Evolutionary conservation across 2,113 vertebrate genomes (phyloP).

Genomic region (Vulpes ferrilata): DNA sequence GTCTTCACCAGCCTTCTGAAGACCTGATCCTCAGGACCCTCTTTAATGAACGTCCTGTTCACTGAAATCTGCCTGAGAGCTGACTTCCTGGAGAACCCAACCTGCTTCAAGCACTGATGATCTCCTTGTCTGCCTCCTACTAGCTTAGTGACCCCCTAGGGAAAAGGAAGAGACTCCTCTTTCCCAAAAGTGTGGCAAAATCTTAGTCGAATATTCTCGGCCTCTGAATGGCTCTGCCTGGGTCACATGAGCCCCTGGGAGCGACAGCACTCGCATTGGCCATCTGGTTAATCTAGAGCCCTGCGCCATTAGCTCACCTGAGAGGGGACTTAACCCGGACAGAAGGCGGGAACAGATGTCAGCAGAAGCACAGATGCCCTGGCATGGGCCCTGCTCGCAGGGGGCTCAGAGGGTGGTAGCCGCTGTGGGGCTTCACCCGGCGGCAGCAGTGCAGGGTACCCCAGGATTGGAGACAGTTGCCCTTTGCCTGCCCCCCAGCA

Average conservation of each 20-base stretch:
- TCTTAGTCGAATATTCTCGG: not conserved
- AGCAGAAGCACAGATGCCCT: not conserved
- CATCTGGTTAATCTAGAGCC: not conserved
- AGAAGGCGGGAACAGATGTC: not conserved
- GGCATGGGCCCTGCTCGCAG: not conserved
- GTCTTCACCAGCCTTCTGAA: not conserved
- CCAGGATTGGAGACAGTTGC: not conserved
- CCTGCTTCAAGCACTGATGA: not conserved
- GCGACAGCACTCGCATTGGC: not conserved
- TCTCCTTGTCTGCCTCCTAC: not conserved
- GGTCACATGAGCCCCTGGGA: too few relatives aligned
- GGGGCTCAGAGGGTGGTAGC: not conserved
- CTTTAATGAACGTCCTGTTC: not conserved
- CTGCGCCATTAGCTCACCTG: not conserved
- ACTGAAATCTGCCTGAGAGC: not conserved
- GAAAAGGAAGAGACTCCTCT: not conserved
- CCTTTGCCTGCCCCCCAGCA: not conserved
- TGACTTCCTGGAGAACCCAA: not conserved
- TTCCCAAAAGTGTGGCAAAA: not conserved
- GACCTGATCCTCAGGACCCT: not conserved
- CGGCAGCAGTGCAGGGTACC: not conserved
- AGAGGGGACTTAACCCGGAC: not conserved
- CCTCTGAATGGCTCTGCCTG: not conserved
- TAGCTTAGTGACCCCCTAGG: not conserved
- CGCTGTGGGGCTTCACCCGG: not conserved